Evolutionary conservation across 2,797 vertebrate species (phyloP), one percentile per base, ranked within the genome.

Genomic region (Valencia hispanica): DNA sequence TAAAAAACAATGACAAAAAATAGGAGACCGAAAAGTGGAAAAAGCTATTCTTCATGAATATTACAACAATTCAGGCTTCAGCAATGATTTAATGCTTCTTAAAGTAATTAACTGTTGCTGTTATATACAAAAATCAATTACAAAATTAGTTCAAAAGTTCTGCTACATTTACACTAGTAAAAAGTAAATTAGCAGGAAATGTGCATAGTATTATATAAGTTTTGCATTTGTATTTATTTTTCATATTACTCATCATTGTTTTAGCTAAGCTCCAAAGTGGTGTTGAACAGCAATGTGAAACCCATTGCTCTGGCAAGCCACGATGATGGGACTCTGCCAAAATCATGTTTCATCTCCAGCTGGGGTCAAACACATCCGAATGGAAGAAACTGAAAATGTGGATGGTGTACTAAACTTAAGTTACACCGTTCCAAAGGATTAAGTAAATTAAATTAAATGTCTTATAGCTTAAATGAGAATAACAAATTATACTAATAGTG

Each of bases 71-170:
- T 2, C 0, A 0, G 0, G 0, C 0, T 0, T 11, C 0, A 2
- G 4, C 3, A 78, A 93, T 32, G 92, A 94, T 77, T 84, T 93
- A 39, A 92, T 94, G 93, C 77, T 94, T 63, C 86, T 94, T 0
- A 90, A 93, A 89, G 94, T 94, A 87, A 87, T 69, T 1, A 63
- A n/a, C n/a, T 17, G 27, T 17, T 59, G 30, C 17, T 17, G 27
- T 59, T 59, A 27, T 30, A 30, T 27, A 32, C 14, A 30, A 15
- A 14, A n/a, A 9, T 8, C 25, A 53, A n/a, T n/a, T n/a, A 12
- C 15, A 0, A 17, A 30, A 45, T 32, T 27, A 25, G 17, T 50
- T 50, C 36, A 2, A 3, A 22, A 27, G 30, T 34, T 34, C 17
- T 61, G 30, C 17, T 18, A 51, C 20, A 51, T 11, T 51, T 1